Evolutionary conservation across 2,888 invertebrate genomes (phyloP), one percentile per base, ranked within the genome.

Genomic region (Bruchidius siliquastri): DNA sequence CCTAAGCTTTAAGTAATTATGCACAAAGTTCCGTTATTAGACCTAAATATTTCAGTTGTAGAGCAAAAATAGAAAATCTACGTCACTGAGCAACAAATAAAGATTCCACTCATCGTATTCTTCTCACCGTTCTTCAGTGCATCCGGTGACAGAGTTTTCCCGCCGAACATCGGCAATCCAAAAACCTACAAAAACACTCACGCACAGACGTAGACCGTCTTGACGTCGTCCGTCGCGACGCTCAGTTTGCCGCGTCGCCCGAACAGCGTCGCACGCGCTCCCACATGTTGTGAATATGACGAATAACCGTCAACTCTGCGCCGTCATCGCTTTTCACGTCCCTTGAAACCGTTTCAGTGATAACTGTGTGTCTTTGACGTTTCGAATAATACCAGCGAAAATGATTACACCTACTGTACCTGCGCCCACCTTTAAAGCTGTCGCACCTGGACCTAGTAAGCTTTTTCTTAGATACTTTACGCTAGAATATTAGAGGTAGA

Each of bases 401-500:
- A 49, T 49, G 49, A 49, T 49, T 13, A 49, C 49, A 49, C 49
- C 49, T 49, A 81, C 80, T 30, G 77, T 82, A 0, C 83, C 83
- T 21, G 76, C 91, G 81, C 94, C 94, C 81, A 93, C 92, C 86
- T 95, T 94, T 89, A 94, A 94, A 88, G 94, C 94, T 82, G 93
- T 92, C 84, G 91, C 94, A 82, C 89, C 91, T 77, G 90, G 90
- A 81, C 89, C 92, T 91, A 92, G 93, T 92, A 92, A 71, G 83
- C 78, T 70, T 22, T 20, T 6, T 49, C 30, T 49, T 70, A n/a
- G n/a, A n/a, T n/a, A n/a, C n/a, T n/a, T n/a, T n/a, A n/a, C n/a
- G n/a, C n/a, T n/a, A n/a, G n/a, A n/a, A n/a, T n/a, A n/a, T n/a
- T n/a, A n/a, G n/a, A n/a, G n/a, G n/a, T n/a, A n/a, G n/a, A n/a